Conservation (phyloP, 2,888 invertebrate genomes). For the Stomorhina lunata region DNA sequence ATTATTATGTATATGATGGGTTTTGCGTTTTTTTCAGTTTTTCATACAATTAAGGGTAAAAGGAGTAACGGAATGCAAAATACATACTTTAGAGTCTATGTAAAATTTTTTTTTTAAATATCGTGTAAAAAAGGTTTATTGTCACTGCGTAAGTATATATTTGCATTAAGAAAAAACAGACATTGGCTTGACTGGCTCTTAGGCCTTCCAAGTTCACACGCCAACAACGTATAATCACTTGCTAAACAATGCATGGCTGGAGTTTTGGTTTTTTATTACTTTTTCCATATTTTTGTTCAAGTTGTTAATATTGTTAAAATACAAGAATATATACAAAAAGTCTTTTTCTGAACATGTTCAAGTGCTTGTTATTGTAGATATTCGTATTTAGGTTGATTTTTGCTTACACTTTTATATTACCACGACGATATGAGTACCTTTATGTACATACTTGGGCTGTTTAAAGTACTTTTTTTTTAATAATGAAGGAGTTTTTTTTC, state of each 20-base stretch:
- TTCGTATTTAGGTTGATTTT: slow-evolving; percentile 55
- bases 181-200: not conserved
- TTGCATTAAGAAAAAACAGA: not conserved
- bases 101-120: slow-evolving; percentile 12
- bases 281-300: slow-evolving; percentile 20
- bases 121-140: slow-evolving; percentile 57
- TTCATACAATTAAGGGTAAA: slow-evolving; percentile 47
- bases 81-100: not conserved
- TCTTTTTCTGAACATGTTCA: slow-evolving; percentile 52
- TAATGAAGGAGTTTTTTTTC: no score
- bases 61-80: slow-evolving; percentile 64
- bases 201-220: slow-evolving; percentile 61
- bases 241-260: slow-evolving; percentile 60
- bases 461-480: slow-evolving; percentile 24
- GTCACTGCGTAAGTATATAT: slow-evolving; percentile 58
- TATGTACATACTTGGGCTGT: slow-evolving; percentile 2
- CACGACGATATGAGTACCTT: no score
- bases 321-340: slow-evolving; percentile 3
- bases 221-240: slow-evolving; percentile 65
- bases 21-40: not conserved
- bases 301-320: slow-evolving; percentile 1
- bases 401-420: slow-evolving; percentile 44
- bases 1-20: slow-evolving; percentile 52
- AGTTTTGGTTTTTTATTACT: slow-evolving; percentile 19
- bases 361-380: slow-evolving; percentile 51